Base-by-base conservation (phyloP, 2,113 vertebrate species). In the Aix galericulata region DNA sequence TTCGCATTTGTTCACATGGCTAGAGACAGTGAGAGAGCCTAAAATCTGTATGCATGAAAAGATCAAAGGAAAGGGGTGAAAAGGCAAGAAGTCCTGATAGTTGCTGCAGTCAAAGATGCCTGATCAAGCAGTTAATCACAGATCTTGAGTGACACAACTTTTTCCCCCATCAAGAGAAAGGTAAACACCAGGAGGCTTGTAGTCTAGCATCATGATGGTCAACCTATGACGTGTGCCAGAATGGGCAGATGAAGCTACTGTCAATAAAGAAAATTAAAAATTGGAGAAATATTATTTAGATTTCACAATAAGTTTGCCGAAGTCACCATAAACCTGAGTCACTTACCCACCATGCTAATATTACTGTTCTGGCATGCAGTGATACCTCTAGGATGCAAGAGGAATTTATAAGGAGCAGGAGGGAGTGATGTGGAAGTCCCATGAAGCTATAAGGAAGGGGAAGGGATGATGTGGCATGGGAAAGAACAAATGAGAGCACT, bases 141-240 rank as follows among this genome's bases (percentile, higher is more conserved):
- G 11, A 32, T 34, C 31, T 80, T 73, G 32, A 3, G 6, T 38
- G 17, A 72, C 23, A 64, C 13, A 5, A 18, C 29, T 66, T 89
- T 40, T 46, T 71, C 5, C 8, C 20, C 9, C 38, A 23, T 72
- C 32, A 75, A 42, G 36, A 55, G 29, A 71, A 52, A 84, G 8
- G 14, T 36, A 23, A 0, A 0, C 1, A 21, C 36, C 59, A 20
- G 46, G 16, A 62, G 6, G 2, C 52, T 60, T 79, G 44, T 36
- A 31, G 9, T 55, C 26, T 56, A 59, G n/a, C 22, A 20, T 0
- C 0, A 50, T 0, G 0, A 31, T 2, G 29, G 18, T 46, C 27
- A 82, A 55, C 11, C 32, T 13, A 68, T 3, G 4, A 2, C 12
- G 5, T 8, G 8, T 36, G 31, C 20, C 13, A 14, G 48, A 68